Evolutionary conservation across 2,888 invertebrate genomes (phyloP), one percentile per base, ranked within the genome.

Genomic region (Philereme vetulata): DNA sequence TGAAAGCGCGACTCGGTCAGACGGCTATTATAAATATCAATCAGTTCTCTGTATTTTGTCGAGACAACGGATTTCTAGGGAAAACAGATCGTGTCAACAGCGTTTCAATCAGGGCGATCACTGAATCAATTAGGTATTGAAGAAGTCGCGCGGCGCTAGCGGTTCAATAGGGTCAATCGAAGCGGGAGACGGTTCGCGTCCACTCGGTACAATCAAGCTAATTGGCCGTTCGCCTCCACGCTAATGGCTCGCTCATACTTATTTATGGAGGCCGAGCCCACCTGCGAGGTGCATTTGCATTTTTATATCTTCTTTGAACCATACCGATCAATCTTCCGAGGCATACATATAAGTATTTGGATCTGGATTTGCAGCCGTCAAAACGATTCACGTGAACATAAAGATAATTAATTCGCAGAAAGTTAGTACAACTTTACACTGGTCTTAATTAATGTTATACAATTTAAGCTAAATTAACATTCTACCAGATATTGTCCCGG

Each of bases 121-220:
- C 65, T 69, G 59, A 74, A 70, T 69, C 66, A 72, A 65, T 74
- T 75, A 73, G 65, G 53, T 69, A 67, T 72, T 65, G 60, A 67
- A 72, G 65, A 61, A 62, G 71, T 64, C 53, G 62, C 60, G 68
- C 68, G 62, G 66, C 64, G 68, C 56, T 55, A 64, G 64, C 76
- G 77, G 77, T 79, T 71, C 75, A 71, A 73, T 63, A 67, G 72
- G 80, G 82, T 84, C 80, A 85, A 85, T 78, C 73, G 75, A 76
- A 74, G 69, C 72, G 75, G 68, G 75, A 74, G 74, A 68, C 76
- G 73, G 69, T 44, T 42, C 67, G 68, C 63, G 69, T 72, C 70
- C 68, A 69, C 75, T 70, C 77, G 72, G 68, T 74, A 74, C 75
- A 79, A 80, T 80, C 72, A 63, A 74, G 68, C 73, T 81, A 82